phyloP scores from a whole-genome alignment of 2,797 vertebrate genomes.

The Oreonectes daqikongensis region DNA sequence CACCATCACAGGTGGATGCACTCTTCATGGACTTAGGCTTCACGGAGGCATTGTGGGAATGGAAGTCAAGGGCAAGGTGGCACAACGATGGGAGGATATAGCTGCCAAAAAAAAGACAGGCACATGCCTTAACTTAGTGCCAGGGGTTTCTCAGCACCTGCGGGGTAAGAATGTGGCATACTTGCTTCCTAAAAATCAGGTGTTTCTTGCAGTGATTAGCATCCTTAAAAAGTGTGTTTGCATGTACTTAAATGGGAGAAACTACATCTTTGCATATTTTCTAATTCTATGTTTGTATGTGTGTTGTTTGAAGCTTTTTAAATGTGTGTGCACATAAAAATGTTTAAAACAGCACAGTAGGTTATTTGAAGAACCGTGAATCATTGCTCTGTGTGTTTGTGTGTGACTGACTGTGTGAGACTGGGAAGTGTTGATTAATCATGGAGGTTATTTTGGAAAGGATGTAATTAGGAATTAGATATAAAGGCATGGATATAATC shows the following conservation, averaged over 20 bases:
- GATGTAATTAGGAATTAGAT: conserved; percentile 62
- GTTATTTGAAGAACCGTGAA: conserved; percentile 11
- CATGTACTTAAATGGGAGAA: neutral
- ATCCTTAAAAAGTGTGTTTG: neutral
- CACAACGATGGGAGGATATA: conserved; percentile 61
- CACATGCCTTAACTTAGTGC: conserved; percentile 61
- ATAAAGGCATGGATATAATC: conserved; percentile 44
- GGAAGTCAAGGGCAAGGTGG: conserved; percentile 57
- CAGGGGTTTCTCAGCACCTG: conserved; percentile 63
- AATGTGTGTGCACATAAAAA: neutral
- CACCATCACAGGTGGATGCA: conserved; percentile 9
- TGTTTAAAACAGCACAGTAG: conserved; percentile 9
- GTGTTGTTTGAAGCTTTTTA: neutral
- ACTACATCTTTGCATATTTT: neutral
- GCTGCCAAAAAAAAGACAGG: conserved; percentile 56
- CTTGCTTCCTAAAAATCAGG: neutral
- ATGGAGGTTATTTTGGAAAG: conserved; percentile 47
- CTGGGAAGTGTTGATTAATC: conserved; percentile 61
- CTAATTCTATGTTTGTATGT: neutral
- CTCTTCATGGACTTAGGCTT: conserved; percentile 30
- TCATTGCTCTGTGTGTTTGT: neutral
- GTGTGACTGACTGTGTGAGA: neutral
- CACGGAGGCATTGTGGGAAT: conserved; percentile 30
- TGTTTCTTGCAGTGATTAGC: neutral
- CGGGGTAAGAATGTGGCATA: conserved; percentile 67